Evolutionary conservation across 2,113 vertebrate species (phyloP), one percentile per base, ranked within the genome.

Genomic region (Galeopterus variegatus): DNA sequence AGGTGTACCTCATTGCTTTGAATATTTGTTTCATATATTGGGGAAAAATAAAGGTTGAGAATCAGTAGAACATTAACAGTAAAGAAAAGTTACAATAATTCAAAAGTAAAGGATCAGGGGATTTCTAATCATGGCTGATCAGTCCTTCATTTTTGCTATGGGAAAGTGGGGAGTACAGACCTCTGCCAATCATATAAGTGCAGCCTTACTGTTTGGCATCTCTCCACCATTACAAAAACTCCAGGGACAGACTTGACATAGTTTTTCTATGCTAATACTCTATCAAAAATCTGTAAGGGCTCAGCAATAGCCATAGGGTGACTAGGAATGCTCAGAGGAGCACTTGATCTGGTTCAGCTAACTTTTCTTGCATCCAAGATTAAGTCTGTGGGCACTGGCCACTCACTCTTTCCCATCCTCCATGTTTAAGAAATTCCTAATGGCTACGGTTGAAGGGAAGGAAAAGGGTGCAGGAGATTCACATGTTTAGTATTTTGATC

Each of bases 401-500:
- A 60, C 50, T 58, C 10, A 48, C 12, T 89, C 8, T 76, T 33
- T 52, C 23, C 8, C 3, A 48, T n/a, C 18, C 54, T 24, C 60
- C 45, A 54, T 80, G 13, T 73, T 72, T 75, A 94, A 81, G 60
- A 88, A 56, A 50, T 83, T 8, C 9, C 73, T 52, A 24, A 60
- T 82, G 24, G 33, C 7, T 62, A 24, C 60, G 19, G 8, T 31
- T 82, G 52, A 88, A 90, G 12, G 41, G 54, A 88, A 69, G n/a
- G 45, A 31, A 21, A 72, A 64, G 33, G 7, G 12, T 24, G 83
- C n/a, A 58, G 60, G 41, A 77, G 6, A 76, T 84, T 76, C 62
- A 33, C 15, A 58, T 79, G 7, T 86, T 75, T 84, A 93, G 65
- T 83, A 87, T 89, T 82, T 77, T 87, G 60, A 67, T 69, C 18